phyloP scores from a whole-genome alignment of 2,888 invertebrate genomes.

The Tachina fera region DNA sequence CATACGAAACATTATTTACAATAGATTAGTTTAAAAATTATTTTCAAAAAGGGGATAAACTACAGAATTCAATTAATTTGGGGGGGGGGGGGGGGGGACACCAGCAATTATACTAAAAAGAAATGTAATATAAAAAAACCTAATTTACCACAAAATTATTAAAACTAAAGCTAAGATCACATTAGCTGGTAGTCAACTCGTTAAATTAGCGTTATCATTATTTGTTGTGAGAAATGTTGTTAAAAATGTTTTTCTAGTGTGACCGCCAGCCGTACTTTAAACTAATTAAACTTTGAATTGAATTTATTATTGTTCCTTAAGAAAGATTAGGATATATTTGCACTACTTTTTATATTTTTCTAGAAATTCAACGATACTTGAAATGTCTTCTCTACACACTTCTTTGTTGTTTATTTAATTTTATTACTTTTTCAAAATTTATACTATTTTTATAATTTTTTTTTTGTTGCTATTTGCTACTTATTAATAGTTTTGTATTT shows the following conservation, averaged over 20 bases:
- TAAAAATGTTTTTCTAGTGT: not conserved
- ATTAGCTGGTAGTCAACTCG: not conserved
- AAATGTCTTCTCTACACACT: not conserved
- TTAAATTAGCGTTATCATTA: not conserved
- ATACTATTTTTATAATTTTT: not conserved
- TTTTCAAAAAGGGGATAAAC: not conserved
- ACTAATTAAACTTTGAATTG: not conserved
- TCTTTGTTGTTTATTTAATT: not conserved
- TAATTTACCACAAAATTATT: not conserved
- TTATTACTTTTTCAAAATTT: not conserved
- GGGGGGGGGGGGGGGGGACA: not conserved
- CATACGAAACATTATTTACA: constrained; percentile 37
- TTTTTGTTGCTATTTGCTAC: not conserved
- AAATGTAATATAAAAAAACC: not conserved
- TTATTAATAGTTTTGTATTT: not conserved
- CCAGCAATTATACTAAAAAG: constrained; percentile 4
- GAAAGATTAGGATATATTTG: not conserved
- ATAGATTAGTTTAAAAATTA: not conserved
- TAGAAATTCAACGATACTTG: not conserved
- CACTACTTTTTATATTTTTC: not conserved
- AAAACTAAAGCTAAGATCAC: not conserved
- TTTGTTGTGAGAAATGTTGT: not conserved
- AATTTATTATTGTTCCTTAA: not conserved
- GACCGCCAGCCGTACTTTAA: not conserved
- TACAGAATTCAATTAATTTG: constrained; percentile 28